phyloP scores from a whole-genome alignment of 2,113 vertebrate genomes.

The Microcebus ravelobensis region DNA sequence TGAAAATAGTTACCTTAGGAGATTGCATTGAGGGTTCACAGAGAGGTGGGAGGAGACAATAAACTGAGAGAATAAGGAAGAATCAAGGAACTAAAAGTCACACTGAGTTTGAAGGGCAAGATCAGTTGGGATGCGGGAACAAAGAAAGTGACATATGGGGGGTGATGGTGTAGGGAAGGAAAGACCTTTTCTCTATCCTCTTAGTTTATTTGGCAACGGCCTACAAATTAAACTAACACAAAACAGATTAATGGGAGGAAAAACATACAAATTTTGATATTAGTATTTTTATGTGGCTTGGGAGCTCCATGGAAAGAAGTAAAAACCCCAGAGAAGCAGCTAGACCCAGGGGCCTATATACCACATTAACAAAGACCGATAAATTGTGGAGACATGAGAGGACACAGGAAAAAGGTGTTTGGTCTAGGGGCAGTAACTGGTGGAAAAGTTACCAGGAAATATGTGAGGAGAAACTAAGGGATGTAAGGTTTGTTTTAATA shows the following conservation, averaged over 20 bases:
- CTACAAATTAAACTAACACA: not conserved
- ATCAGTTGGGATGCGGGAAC: not conserved
- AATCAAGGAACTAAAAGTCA: not conserved
- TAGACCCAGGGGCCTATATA: not conserved
- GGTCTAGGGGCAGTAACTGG: not conserved
- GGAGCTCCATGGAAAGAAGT: not conserved
- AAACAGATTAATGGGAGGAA: not conserved
- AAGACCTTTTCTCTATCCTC: not conserved
- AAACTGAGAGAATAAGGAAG: not conserved
- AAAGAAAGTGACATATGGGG: not conserved
- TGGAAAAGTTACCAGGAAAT: not conserved
- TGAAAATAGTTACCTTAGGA: not conserved
- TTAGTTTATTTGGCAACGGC: not conserved
- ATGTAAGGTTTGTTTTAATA: not conserved
- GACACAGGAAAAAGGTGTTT: not conserved
- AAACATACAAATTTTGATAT: not conserved
- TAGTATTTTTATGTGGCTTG: not conserved
- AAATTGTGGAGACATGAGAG: not conserved
- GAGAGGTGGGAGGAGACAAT: not conserved
- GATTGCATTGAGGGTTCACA: not conserved
- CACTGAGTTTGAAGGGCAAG: not conserved
- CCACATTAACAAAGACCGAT: not conserved
- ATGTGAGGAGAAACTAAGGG: not conserved
- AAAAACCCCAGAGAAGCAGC: not conserved
- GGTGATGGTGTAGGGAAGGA: not conserved